These are phyloP conservation scores for Meles meles DNA, from an alignment of 2,113 vertebrate genomes.

Conservation along the genomic window DNA sequence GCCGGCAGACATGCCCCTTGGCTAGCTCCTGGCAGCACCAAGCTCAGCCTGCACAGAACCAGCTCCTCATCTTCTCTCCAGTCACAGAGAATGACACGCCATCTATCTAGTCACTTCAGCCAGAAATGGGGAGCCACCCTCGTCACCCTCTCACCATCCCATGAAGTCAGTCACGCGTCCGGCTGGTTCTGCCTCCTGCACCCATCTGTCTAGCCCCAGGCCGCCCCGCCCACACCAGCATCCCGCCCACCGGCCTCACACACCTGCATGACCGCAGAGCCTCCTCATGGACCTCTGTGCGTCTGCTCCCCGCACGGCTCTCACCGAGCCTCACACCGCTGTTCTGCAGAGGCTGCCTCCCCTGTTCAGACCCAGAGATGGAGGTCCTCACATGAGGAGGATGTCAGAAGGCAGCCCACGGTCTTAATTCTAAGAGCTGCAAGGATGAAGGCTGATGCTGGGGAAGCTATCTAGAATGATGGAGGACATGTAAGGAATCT, in stretches of 20 bases:
- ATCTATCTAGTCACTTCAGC: background rate
- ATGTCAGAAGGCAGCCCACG: background rate
- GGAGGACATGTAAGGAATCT: background rate
- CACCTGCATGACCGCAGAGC: fast-evolving
- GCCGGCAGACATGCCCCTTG: background rate
- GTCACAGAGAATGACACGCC: background rate
- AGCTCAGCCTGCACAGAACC: background rate
- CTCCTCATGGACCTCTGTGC: background rate
- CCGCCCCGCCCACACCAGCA: background rate
- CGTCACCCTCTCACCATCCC: background rate
- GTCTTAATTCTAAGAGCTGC: background rate
- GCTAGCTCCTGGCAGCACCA: fast-evolving
- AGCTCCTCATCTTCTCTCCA: background rate
- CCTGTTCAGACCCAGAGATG: background rate
- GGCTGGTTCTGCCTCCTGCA: background rate
- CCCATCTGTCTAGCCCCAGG: background rate
- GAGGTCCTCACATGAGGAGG: background rate
- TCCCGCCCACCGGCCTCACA: fast-evolving
- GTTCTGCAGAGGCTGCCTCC: background rate
- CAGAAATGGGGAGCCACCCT: background rate
- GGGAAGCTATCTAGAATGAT: background rate
- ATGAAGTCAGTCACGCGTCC: background rate
- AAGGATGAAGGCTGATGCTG: background rate
- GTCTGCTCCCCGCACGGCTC: background rate
- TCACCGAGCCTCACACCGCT: fast-evolving